Percentiles rank a stretch among this genome's conserved stretches.
These are phyloP conservation scores for Phrynocephalus versicolor DNA, from an alignment of 2,113 vertebrate genomes.

Conservation along the genomic window DNA sequence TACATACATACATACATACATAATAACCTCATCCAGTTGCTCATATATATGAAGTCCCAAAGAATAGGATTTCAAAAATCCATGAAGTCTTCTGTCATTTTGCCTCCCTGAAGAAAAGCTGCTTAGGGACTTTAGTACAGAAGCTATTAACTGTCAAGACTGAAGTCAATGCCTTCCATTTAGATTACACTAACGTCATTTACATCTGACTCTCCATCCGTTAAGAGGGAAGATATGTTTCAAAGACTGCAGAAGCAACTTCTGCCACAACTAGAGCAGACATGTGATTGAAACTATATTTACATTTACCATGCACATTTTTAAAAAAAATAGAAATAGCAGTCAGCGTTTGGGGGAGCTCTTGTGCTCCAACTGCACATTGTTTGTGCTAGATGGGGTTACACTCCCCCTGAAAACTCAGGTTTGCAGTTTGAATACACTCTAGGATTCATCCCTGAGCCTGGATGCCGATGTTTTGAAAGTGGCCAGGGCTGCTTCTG, in stretches of 20 bases:
- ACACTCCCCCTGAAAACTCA: too few relatives aligned
- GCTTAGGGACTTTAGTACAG: background rate
- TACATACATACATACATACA: too few relatives aligned
- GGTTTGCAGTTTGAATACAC: too few relatives aligned
- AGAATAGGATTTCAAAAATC: background rate
- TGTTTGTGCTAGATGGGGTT: background rate
- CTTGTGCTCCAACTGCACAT: background rate
- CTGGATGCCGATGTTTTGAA: too few relatives aligned
- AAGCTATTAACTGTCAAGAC: slow-evolving; percentile 15
- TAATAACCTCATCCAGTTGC: too few relatives aligned
- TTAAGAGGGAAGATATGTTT: slow-evolving; percentile 2
- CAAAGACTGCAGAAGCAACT: background rate
- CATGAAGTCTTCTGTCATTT: background rate
- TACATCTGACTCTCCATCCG: background rate
- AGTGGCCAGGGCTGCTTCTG: too few relatives aligned
- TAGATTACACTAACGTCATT: background rate
- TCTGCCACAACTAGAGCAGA: background rate
- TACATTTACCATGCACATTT: background rate
- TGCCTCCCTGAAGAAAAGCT: slow-evolving; percentile 5
- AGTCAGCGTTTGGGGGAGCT: background rate
- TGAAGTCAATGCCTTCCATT: slow-evolving; percentile 3
- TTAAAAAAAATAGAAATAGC: background rate
- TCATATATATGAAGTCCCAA: background rate
- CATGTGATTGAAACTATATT: background rate
- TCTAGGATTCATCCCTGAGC: too few relatives aligned